Conservation (phyloP, 2,797 vertebrate genomes). For the Gymnothorax reevesii region DNA sequence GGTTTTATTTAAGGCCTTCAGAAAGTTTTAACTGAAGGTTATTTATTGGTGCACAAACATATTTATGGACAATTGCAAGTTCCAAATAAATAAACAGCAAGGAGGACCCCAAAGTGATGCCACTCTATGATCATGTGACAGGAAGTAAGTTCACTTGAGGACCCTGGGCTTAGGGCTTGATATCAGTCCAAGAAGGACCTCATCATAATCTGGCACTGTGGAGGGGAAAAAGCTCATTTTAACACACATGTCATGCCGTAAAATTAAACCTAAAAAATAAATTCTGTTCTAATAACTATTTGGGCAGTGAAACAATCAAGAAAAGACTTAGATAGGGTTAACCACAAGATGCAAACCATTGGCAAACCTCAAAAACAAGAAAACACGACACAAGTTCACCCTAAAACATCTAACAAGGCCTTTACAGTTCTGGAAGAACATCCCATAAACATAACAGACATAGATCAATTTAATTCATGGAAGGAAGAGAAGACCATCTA, state of each 20-base stretch:
- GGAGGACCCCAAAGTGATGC: constrained; percentile 9
- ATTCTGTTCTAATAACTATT: neutral
- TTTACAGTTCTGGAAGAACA: too few relatives aligned
- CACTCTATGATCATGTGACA: constrained; percentile 22
- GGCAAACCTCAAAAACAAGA: too few relatives aligned
- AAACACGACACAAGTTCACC: too few relatives aligned
- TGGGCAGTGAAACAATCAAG: too few relatives aligned
- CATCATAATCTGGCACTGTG: neutral
- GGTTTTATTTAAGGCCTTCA: neutral
- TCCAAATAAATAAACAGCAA: neutral
- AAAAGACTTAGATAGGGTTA: too few relatives aligned
- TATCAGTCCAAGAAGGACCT: neutral
- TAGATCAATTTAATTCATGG: too few relatives aligned
- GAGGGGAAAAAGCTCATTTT: neutral
- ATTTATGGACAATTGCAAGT: neutral
- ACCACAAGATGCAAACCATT: too few relatives aligned
- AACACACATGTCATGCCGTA: neutral
- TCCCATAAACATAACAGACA: too few relatives aligned
- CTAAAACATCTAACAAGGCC: too few relatives aligned
- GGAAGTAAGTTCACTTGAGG: neutral
- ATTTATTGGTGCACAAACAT: constrained; percentile 5
- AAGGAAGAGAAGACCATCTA: too few relatives aligned
- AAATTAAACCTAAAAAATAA: neutral
- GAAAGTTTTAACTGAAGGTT: neutral
- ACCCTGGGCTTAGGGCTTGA: neutral